Evolutionary conservation across 2,888 invertebrate species (phyloP), one percentile per base, ranked within the genome.

Genomic region (Bembecia ichneumoniformis): DNA sequence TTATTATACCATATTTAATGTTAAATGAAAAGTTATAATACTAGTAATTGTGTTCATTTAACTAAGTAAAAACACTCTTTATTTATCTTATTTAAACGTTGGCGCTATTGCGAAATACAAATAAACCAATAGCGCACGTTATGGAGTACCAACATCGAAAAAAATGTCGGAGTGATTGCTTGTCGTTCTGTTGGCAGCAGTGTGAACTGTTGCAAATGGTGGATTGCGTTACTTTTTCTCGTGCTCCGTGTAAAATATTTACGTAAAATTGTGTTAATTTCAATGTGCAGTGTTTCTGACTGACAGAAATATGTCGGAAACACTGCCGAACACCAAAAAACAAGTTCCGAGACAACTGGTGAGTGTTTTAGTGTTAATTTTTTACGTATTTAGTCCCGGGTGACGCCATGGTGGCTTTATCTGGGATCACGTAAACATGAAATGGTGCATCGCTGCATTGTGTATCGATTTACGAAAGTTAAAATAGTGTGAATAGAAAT

Each of bases 371-470:
- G 79, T 81, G 79, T 82, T 78, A 77, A 56, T 71, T 77, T 82
- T 86, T 80, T 83, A 77, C 82, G 77, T 83, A 86, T 86, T 83
- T 82, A 79, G 86, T 86, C 87, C 86, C 83, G 87, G 84, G 87
- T 87, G 87, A 88, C 90, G 90, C 90, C 90, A 90, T 90, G 88
- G 88, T 88, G 88, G 87, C 84, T 84, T 83, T 87, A 87, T 88
- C 87, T 87, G 86, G 87, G 86, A 89, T 89, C 90, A 90, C 90
- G 90, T 90, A 90, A 89, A 88, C 88, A 87, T 81, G 84, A 86
- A 86, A 87, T 86, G 87, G 86, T 87, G 87, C 87, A 87, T 84
- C 86, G 78, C 81, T 87, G 87, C 87, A 87, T 83, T 81, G 82
- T 82, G 79, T 86, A 87, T 87, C 77, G 87, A 84, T 86, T 82